Conservation (phyloP, 2,888 invertebrate species). For the Sthenelais limicola region DNA sequence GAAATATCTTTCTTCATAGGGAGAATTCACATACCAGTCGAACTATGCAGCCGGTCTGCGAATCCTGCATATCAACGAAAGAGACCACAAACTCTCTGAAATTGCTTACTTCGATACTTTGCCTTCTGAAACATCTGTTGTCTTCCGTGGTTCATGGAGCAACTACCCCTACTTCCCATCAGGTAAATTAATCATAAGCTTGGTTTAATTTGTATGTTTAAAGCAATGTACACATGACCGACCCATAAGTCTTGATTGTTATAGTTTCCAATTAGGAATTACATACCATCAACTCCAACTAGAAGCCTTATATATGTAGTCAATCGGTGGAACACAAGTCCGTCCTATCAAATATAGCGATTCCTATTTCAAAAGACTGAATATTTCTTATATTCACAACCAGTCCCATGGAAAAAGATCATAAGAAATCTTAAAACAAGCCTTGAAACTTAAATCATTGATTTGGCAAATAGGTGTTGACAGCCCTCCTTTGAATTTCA, state of each 20-base stretch:
- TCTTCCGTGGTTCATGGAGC: conserved; percentile 46
- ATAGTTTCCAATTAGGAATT: too few relatives aligned
- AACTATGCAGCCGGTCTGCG: conserved; percentile 48
- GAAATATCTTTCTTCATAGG: not conserved
- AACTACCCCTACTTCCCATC: conserved; percentile 47
- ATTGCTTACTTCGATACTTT: conserved; percentile 44
- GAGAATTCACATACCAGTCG: conserved; percentile 35
- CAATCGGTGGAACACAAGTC: too few relatives aligned
- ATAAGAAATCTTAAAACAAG: too few relatives aligned
- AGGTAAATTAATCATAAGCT: conserved; percentile 22
- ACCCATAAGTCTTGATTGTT: not conserved
- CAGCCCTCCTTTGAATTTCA: not conserved
- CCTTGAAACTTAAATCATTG: too few relatives aligned
- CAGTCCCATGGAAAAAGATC: not conserved
- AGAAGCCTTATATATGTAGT: too few relatives aligned
- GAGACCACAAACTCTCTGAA: conserved; percentile 27
- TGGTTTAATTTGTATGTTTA: not conserved
- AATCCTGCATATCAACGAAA: conserved; percentile 43
- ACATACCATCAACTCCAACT: too few relatives aligned
- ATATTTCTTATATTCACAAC: not conserved
- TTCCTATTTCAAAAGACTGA: not conserved
- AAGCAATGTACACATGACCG: not conserved
- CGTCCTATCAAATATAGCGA: not conserved
- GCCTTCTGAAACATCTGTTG: conserved; percentile 22
- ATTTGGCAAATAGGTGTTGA: too few relatives aligned